Conservation (phyloP, 2,888 invertebrate genomes). For the Melolontha melolontha region DNA sequence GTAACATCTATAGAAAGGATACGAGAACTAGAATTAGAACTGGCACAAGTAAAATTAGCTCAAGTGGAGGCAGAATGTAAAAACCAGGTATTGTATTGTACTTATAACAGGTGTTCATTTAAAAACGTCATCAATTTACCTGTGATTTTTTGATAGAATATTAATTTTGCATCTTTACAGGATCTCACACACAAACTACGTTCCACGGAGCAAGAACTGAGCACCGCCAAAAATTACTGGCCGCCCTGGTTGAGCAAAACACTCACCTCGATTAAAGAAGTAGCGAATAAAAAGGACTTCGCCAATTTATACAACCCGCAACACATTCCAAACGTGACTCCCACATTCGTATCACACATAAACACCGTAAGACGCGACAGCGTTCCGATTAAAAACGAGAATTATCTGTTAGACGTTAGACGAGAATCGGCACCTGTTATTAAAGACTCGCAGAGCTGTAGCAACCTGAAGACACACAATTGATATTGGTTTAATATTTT, state of each 20-base stretch:
- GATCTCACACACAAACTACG: constrained; percentile 92
- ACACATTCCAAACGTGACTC: constrained; percentile 55
- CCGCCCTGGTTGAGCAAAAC: constrained; percentile 97
- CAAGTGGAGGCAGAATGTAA: constrained; percentile 97
- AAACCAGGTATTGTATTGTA: constrained; percentile 84
- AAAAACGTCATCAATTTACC: not conserved
- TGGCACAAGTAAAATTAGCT: constrained; percentile 96
- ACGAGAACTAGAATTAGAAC: constrained; percentile 91
- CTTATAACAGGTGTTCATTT: too few species aligned
- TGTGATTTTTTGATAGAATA: not conserved
- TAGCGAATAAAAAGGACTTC: constrained; percentile 72
- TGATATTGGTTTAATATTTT: constrained; percentile 49
- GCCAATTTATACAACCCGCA: constrained; percentile 57
- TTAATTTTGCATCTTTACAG: constrained; percentile 63
- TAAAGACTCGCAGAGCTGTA: constrained; percentile 66
- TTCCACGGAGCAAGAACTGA: constrained; percentile 83
- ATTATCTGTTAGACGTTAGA: constrained; percentile 53
- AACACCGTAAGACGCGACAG: constrained; percentile 66
- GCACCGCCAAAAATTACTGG: constrained; percentile 79
- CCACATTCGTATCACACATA: constrained; percentile 65
- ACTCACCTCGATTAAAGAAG: constrained; percentile 81
- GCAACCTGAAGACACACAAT: constrained; percentile 60
- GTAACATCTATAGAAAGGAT: constrained; percentile 74
- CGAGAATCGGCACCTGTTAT: constrained; percentile 62
- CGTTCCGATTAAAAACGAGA: constrained; percentile 60